These are phyloP conservation scores for Glaucidium brasilianum DNA, from an alignment of 2,113 vertebrate genomes.

Conservation along the genomic window DNA sequence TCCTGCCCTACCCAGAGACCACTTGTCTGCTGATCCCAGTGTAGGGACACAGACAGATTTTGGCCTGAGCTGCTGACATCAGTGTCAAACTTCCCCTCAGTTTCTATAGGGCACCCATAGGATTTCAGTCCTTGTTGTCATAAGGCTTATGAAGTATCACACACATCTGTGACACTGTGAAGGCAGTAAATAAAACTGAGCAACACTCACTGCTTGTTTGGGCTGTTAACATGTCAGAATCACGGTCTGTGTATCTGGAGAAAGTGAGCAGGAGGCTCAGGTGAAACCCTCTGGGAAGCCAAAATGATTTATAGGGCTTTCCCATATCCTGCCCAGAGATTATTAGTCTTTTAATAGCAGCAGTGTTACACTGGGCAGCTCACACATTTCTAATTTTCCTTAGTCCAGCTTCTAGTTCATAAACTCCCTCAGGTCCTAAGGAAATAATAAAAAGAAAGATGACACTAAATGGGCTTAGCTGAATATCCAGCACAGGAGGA, in stretches of 20 bases:
- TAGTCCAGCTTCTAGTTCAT: not conserved
- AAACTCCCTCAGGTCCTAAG: not conserved
- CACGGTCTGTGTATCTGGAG: not conserved
- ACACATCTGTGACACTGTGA: not conserved
- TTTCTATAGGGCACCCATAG: not conserved
- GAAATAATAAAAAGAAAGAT: constrained; percentile 24
- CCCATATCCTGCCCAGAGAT: not conserved
- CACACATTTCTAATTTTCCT: not conserved
- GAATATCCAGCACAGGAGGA: not conserved
- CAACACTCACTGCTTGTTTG: not conserved
- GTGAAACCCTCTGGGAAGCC: not conserved
- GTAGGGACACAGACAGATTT: not conserved
- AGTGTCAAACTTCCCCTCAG: not conserved
- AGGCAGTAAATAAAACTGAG: not conserved
- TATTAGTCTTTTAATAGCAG: not conserved
- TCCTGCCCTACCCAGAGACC: not conserved
- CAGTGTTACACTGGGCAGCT: not conserved
- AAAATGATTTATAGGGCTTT: not conserved
- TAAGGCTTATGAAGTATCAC: not conserved
- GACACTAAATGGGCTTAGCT: not conserved
- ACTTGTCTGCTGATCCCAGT: not conserved
- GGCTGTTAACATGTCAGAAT: not conserved
- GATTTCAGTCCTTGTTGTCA: not conserved
- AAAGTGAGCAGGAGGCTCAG: not conserved
- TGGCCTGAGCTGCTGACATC: not conserved